Base-by-base conservation (phyloP, 1,140 invertebrate species). In the Magallana ariakensis region DNA sequence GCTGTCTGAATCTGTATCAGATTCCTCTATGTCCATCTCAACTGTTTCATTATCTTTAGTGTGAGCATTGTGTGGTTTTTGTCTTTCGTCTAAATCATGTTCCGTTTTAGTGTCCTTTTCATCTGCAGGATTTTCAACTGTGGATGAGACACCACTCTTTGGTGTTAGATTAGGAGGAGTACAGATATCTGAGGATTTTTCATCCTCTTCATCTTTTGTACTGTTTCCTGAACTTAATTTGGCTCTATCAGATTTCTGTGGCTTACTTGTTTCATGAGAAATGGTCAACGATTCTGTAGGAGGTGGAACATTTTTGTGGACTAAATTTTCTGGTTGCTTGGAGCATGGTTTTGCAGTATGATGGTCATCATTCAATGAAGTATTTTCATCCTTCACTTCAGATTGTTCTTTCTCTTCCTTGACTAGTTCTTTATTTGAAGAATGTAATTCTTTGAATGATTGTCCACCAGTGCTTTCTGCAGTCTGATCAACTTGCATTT, bases 131-230 rank as follows among this genome's bases (percentile, higher is more conserved):
- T 66, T 2, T 19, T 16, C 13, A 66, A 8, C n/a, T 66, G 62
- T 19, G 8, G n/a, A 9, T 9, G 15, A 9, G 7, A 19, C 62
- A 66, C 9, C 62, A n/a, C 8, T 16, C 8, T 6, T 66, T 66
- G 16, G 16, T 66, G 15, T 66, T 16, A 19, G 16, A n/a, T 19
- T 19, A 9, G 62, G n/a, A 19, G 13, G 62, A 66, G 4, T 5
- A 11, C 62, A 66, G 3, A 66, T 66, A 66, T 66, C 62, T 19
- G 62, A 66, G n/a, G 62, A 66, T 19, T 66, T 66, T 66, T 66
- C 62, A 19, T 66, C 62, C 3, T 66, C 62, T 66, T 19, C 1
- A 8, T 66, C n/a, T 66, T 19, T 19, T 2, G 15, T 19, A 66
- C 22, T 66, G 22, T n/a, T 16, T 19, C n/a, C 62, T 66, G 16